Base-by-base conservation (phyloP, 2,113 vertebrate genomes). In the Clarias macrocephalus region DNA sequence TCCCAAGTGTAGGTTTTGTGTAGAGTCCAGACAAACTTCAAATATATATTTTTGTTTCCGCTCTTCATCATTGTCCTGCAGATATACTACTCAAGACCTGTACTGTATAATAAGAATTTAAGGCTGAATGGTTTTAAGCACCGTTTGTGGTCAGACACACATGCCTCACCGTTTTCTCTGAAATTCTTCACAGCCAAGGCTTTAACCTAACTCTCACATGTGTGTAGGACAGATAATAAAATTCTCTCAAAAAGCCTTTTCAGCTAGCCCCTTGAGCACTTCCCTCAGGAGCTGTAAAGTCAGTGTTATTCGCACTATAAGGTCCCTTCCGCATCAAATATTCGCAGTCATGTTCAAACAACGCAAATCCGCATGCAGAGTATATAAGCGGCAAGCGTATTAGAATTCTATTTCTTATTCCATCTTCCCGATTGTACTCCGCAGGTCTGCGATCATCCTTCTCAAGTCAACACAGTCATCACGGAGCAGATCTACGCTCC, bases 391-490 rank as follows among this genome's bases (percentile, higher is more conserved):
- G n/a, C 4, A 6, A 23, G 48, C 54, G 48, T 54, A 9, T 56
- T 42, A 30, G 30, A 60, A 48, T 63, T 56, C 33, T 56, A 18
- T n/a, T 48, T 25, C 7, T 72, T 21, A 72, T 15, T 11, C 62
- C 63, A 19, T 79, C 8, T 37, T 13, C 37, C 57, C 0, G 19
- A 37, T 65, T 33, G 54, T 80, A 6, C 3, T 84, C 66, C 7
- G 79, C 89, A 99, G 98, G 97, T 83, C 94, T 98, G 60, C 94
- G 97, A 92, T 96, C 96, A 28, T 98, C 98, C 0, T 99, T 98
- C 9, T 95, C 97, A 18, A 98, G 97, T 93, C 98, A 99, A 48
- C 97, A 98, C 93, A 99, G 97, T 87, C 97, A 97, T 57, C 94
- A 97, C 33, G 97, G 96, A 13, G 97, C 95, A 84, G 98, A 99